Evolutionary conservation across 1,140 invertebrate species (phyloP), one percentile per base, ranked within the genome.

Genomic region (Teleogryllus occipitalis): DNA sequence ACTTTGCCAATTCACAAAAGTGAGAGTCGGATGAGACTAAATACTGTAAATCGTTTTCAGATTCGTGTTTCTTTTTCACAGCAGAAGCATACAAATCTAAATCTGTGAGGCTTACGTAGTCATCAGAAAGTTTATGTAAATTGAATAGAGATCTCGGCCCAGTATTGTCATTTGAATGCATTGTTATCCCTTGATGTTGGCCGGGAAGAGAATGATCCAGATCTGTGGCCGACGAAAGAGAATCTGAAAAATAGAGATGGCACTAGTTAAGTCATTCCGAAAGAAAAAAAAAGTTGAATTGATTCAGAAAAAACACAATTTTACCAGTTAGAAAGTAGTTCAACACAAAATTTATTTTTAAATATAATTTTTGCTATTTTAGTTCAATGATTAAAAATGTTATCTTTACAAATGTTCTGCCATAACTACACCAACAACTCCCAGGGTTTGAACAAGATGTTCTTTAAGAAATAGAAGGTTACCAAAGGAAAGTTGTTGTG

Each of bases 211-310:
- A 87, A 80, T 91, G 87, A 82, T 93, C 92, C 74, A 92, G 89
- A 86, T 93, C 92, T 81, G 92, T 95, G 84, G 90, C 91, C 82
- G 93, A 88, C 7, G 92, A 94, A 88, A 93, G 90, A 15, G 92
- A 94, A 88, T 93, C 94, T 89, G 81, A 12, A 85, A 85, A 39
- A 79, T 39, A 79, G 79, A 22, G 12, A 27, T 14, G 1, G 27
- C 27, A 39, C 27, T 1, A 39, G 27, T 39, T 39, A 39, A 39
- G 27, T 39, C 27, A 39, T 39, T 39, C 27, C 27, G 27, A 39
- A 39, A 39, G 27, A 39, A 39, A 1, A 39, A n/a, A 2, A 39
- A 39, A 39, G 27, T 39, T 39, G 27, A 39, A 39, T 39, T 39
- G 27, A 5, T 39, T 39, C 27, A 39, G 27, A 39, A 39, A n/a